These are phyloP conservation scores for Gila robusta DNA, from an alignment of 2,797 vertebrate genomes.

Conservation along the genomic window DNA sequence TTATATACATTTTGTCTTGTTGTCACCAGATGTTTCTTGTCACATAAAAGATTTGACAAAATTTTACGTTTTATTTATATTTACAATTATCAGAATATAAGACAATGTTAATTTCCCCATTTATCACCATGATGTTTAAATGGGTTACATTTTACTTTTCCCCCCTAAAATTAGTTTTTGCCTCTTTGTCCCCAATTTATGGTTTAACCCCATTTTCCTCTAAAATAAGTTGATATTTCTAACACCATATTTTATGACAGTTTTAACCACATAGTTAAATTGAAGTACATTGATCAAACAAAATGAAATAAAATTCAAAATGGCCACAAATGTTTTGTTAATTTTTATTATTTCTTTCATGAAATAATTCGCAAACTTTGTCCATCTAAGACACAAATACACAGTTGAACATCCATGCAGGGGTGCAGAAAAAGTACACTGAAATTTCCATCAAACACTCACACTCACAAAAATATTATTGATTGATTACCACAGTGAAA, in stretches of 20 bases:
- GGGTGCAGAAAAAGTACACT: slow-evolving; percentile 32
- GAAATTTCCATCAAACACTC: slow-evolving; percentile 44
- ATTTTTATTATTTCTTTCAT: slow-evolving; percentile 43
- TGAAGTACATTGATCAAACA: neutral
- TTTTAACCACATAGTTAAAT: neutral
- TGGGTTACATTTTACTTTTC: too few relatives aligned
- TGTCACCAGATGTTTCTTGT: neutral
- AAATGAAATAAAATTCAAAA: neutral
- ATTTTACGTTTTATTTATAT: neutral
- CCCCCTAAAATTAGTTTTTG: too few relatives aligned
- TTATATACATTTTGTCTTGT: neutral
- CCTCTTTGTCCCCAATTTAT: too few relatives aligned
- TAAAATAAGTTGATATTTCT: too few relatives aligned
- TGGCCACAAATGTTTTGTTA: slow-evolving; percentile 8
- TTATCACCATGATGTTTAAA: too few relatives aligned
- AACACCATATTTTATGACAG: too few relatives aligned
- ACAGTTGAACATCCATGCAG: slow-evolving; percentile 51
- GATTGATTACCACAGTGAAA: slow-evolving; percentile 43
- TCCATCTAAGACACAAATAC: slow-evolving; percentile 48
- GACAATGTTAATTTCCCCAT: too few relatives aligned
- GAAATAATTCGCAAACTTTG: slow-evolving; percentile 11
- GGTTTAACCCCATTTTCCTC: too few relatives aligned
- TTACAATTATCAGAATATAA: neutral
- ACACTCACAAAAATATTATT: slow-evolving; percentile 35
- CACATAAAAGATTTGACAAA: neutral